Base-by-base conservation (phyloP, 2,797 vertebrate genomes). In the Apogon talboti region DNA sequence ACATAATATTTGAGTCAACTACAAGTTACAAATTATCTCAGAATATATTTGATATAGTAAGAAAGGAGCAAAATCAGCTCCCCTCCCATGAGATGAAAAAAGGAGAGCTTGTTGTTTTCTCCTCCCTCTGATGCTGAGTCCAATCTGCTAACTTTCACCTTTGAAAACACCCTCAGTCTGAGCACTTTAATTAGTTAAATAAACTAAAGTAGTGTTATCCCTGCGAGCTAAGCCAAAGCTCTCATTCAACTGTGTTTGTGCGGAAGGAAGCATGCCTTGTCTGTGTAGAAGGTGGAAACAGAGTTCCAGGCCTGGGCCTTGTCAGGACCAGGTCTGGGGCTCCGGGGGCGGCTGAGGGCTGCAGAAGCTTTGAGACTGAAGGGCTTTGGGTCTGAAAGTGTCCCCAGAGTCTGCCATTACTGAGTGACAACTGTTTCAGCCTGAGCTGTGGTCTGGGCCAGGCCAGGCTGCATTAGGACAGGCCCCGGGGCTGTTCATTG, bases 181-280 rank as follows among this genome's bases (percentile, higher is more conserved):
- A 90, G 87, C 83, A 11, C 63, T 86, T 75, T 87, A 90, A 92
- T 90, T 88, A 90, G 81, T 89, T 86, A 89, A 87, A 89, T 89
- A 90, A 92, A 91, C 87, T 38, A 57, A 75, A 66, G 76, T 62
- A 41, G 78, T 71, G 81, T 87, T 82, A 37, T 79, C 71, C 67
- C 69, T 43, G 73, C 65, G 76, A 82, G 79, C 73, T 52, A 77
- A 84, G 74, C 74, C 73, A 64, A 74, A 40, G 73, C 71, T 76
- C 75, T 78, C 85, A 56, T 74, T 79, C 62, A 71, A 54, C 74
- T 66, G 45, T 76, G 85, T 82, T 81, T 88, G 80, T 87, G 65
- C 71, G 81, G 87, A 90, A 90, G 85, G 88, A 87, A 87, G 78
- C 51, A 1, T 74, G 76, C 59, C 74, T 82, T 44, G 78, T 78